Evolutionary conservation across 2,888 invertebrate species (phyloP).

Genomic region (Trichogramma evanescens): DNA sequence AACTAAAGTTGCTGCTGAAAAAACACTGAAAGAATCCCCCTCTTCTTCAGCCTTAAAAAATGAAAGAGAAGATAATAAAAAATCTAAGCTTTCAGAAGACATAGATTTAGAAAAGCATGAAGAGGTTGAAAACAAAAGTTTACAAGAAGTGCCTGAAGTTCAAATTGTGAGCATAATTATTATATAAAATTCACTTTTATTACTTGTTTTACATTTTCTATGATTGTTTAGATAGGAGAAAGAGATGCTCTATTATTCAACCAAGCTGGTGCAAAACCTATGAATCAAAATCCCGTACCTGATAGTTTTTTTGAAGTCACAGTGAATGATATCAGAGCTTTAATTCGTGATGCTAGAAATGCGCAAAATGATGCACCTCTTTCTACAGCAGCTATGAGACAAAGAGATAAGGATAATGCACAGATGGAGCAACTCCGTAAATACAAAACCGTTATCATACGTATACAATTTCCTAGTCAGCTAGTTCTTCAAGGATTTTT

Average conservation of each 20-base stretch:
- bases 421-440: conserved; percentile 56
- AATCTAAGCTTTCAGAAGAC: neutral
- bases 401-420: conserved; percentile 54
- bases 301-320: conserved; percentile 87
- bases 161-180: conserved; percentile 29
- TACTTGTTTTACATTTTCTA: neutral
- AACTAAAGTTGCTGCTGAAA: neutral
- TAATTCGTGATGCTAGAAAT: conserved; percentile 68
- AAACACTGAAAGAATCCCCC: too few species aligned
- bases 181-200: neutral
- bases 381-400: conserved; percentile 59
- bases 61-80: conserved; percentile 1
- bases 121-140: neutral
- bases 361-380: conserved; percentile 65
- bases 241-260: conserved; percentile 70
- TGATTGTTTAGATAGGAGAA: conserved; percentile 58
- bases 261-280: conserved; percentile 52
- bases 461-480: conserved; percentile 81
- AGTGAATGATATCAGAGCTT: conserved; percentile 69
- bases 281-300: conserved; percentile 64
- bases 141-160: conserved; percentile 15
- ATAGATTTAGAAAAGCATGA: neutral
- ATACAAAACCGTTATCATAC: conserved; percentile 71
- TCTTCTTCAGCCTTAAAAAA: neutral
- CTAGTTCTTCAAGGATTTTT: conserved; percentile 83